Evolutionary conservation across 1,140 invertebrate species (phyloP).

Genomic region (Drosophila lowei): DNA sequence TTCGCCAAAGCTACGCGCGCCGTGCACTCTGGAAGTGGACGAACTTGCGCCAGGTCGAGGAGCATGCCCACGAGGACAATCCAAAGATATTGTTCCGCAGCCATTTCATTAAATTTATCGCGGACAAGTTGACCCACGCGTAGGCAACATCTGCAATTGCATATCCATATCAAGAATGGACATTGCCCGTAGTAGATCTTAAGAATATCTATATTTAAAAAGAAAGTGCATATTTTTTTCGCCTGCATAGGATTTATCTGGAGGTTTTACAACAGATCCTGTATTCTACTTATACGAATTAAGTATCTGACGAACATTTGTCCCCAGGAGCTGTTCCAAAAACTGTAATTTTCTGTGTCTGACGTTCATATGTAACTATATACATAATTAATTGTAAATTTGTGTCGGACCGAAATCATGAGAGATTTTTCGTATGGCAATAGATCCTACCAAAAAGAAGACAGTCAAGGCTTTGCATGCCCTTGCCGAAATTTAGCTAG

Average conservation of each 20-base stretch:
- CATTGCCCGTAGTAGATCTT: conserved; percentile 26
- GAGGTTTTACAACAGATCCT: conserved; percentile 20
- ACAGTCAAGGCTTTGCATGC: too few relatives aligned
- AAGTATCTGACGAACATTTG: conserved; percentile 25
- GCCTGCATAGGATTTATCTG: conserved; percentile 52
- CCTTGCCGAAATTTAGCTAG: too few relatives aligned
- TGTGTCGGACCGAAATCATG: too few relatives aligned
- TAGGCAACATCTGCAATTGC: conserved; percentile 35
- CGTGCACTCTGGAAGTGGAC: conserved; percentile 81
- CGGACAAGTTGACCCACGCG: conserved; percentile 24
- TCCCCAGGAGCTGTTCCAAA: conserved; percentile 19
- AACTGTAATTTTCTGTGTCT: conserved; percentile 3
- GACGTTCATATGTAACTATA: conserved; percentile 4
- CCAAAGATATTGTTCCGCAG: conserved; percentile 63
- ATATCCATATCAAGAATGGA: too few relatives aligned
- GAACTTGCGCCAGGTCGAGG: conserved; percentile 69
- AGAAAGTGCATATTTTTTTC: conserved; percentile 13
- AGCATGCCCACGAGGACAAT: conserved; percentile 55
- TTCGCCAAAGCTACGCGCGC: conserved; percentile 55
- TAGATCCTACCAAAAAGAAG: too few relatives aligned
- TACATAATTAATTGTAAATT: too few relatives aligned
- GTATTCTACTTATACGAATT: conserved; percentile 30
- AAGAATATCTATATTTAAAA: conserved; percentile 12
- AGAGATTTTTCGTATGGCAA: too few relatives aligned
- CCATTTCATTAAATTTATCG: conserved; percentile 62